Evolutionary conservation across 2,888 invertebrate species (phyloP).

Genomic region (Caenorhabditis macrosperma): DNA sequence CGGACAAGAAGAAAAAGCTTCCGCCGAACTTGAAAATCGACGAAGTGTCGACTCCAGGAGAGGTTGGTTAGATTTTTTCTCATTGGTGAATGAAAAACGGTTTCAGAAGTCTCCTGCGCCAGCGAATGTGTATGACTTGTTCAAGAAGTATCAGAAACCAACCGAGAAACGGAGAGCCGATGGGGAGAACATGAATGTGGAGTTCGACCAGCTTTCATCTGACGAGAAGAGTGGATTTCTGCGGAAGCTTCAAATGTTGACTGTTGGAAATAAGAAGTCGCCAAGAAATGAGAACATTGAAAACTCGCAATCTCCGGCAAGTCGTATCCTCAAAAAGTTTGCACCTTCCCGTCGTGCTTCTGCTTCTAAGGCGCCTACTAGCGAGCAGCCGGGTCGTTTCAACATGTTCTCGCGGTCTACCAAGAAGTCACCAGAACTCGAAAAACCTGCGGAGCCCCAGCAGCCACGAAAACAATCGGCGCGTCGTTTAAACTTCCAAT

Average conservation of each 20-base stretch:
- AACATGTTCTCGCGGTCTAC: slow-evolving; percentile 7
- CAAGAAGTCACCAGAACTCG: slow-evolving; percentile 2
- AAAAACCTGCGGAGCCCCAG: background rate
- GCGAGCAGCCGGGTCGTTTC: background rate
- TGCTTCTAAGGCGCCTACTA: background rate
- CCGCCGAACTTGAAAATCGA: slow-evolving; percentile 33
- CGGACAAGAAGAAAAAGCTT: slow-evolving; percentile 14
- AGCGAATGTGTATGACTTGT: slow-evolving; percentile 31
- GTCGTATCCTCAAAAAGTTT: slow-evolving; percentile 29
- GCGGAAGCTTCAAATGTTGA: slow-evolving; percentile 44
- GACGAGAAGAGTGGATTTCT: slow-evolving; percentile 54
- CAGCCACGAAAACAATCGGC: slow-evolving; percentile 26
- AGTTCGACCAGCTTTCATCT: slow-evolving; percentile 36
- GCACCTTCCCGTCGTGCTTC: slow-evolving; percentile 13
- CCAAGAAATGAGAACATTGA: background rate
- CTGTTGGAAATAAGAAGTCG: slow-evolving; percentile 18
- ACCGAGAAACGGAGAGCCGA: background rate
- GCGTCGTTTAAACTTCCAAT: slow-evolving; percentile 34
- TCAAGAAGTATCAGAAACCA: slow-evolving; percentile 42
- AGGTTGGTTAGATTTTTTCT: background rate
- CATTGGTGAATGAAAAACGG: background rate
- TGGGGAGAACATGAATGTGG: slow-evolving; percentile 38
- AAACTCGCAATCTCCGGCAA: background rate
- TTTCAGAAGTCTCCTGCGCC: slow-evolving; percentile 52
- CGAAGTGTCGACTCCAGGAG: slow-evolving; percentile 10